These are phyloP conservation scores for Molossus molossus DNA, from an alignment of 2,797 vertebrate genomes.

Conservation along the genomic window DNA sequence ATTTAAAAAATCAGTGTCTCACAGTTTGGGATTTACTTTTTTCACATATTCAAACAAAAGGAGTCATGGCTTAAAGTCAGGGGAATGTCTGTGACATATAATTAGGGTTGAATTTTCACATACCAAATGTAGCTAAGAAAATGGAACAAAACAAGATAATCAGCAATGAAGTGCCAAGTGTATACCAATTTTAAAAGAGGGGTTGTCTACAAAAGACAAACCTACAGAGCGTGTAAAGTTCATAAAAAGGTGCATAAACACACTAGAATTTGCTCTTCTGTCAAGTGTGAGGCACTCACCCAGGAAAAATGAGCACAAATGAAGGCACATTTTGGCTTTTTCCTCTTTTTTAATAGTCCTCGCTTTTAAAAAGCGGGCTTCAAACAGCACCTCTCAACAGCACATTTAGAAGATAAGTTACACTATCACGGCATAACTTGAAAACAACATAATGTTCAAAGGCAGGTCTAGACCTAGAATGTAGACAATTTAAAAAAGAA, in stretches of 20 bases:
- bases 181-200: neutral
- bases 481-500: constrained; percentile 8
- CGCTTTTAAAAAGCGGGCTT: constrained; percentile 71
- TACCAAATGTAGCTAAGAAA: constrained; percentile 67
- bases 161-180: neutral
- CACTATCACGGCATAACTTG: neutral
- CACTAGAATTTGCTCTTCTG: constrained; percentile 26
- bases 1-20: constrained; percentile 78
- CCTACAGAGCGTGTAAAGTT: neutral
- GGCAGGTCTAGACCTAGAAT: neutral
- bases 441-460: constrained; percentile 66
- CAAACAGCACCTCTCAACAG: constrained; percentile 61
- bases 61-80: constrained; percentile 73
- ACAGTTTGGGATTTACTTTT: constrained; percentile 72
- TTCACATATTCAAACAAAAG: constrained; percentile 76
- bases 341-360: constrained; percentile 56
- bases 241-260: constrained; percentile 41
- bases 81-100: constrained; percentile 56
- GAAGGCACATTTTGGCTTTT: neutral
- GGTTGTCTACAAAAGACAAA: constrained; percentile 64
- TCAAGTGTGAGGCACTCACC: constrained; percentile 34
- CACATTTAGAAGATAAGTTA: constrained; percentile 37
- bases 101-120: constrained; percentile 70
- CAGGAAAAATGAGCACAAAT: neutral
- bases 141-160: constrained; percentile 66